Conservation (phyloP, 2,113 vertebrate species). For the Myrmecobius fasciatus region DNA sequence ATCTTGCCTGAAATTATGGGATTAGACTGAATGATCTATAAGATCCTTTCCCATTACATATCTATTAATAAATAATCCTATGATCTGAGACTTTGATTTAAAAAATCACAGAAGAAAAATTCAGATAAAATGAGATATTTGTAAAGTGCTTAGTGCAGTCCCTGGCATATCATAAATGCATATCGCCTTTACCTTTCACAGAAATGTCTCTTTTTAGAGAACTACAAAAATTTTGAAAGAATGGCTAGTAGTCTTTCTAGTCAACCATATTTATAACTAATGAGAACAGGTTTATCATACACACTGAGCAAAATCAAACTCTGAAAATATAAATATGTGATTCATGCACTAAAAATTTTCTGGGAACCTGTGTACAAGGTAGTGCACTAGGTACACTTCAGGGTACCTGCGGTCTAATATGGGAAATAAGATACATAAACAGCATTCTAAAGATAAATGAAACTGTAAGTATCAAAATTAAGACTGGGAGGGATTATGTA, state of each 20-base stretch:
- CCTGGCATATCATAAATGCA: not conserved
- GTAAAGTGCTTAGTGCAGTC: not conserved
- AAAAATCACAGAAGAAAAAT: not conserved
- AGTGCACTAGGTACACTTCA: not conserved
- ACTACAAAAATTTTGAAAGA: not conserved
- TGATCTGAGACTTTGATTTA: slow-evolving; percentile 23
- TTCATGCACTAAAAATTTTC: not conserved
- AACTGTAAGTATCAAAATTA: not conserved
- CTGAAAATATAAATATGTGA: not conserved
- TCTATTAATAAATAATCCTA: not conserved
- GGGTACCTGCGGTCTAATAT: not conserved
- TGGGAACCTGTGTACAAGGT: not conserved
- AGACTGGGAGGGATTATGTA: not conserved
- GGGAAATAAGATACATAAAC: not conserved
- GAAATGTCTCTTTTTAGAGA: not conserved
- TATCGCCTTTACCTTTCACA: not conserved
- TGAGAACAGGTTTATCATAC: not conserved
- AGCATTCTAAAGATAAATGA: not conserved
- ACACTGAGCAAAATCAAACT: not conserved
- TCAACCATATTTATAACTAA: not conserved
- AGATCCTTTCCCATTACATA: not conserved
- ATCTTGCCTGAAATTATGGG: not conserved
- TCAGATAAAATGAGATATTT: not conserved
- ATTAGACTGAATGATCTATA: not conserved
- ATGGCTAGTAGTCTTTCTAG: not conserved